Conservation (phyloP, 2,888 invertebrate species). For the Drosophila fungiperda region DNA sequence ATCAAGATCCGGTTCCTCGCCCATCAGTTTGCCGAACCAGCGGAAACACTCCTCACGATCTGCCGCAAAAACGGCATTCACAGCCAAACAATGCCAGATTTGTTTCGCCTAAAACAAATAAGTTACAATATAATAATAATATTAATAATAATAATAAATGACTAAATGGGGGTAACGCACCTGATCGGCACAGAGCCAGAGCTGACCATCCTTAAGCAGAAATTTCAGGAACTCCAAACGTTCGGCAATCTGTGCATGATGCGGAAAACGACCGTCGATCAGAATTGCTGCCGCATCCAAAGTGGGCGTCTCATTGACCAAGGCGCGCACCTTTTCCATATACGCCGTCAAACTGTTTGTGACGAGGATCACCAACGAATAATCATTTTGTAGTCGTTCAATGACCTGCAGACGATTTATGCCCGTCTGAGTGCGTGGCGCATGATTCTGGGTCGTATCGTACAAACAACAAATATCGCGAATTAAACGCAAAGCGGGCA, state of each 20-base stretch:
- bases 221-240: constrained; percentile 96
- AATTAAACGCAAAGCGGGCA: constrained; percentile 97
- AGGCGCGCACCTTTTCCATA: constrained; percentile 92
- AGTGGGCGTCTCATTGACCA: constrained; percentile 87
- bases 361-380: constrained; percentile 96
- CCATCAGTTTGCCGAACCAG: constrained; percentile 99
- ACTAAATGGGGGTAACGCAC: constrained; percentile 37
- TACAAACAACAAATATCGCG: constrained; percentile 97
- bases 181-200: constrained; percentile 98
- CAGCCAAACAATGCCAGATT: constrained; percentile 98
- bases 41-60: constrained; percentile 99
- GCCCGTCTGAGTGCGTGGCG: constrained; percentile 84
- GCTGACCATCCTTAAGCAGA: constrained; percentile 96
- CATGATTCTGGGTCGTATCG: constrained; percentile 88
- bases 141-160: constrained; percentile 14
- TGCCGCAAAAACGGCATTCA: constrained; percentile 95
- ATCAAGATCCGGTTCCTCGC: constrained; percentile 98
- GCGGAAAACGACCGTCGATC: constrained; percentile 96
- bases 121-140: constrained; percentile 6
- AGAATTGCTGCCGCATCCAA: constrained; percentile 89
- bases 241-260: constrained; percentile 96
- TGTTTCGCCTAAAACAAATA: constrained; percentile 89
- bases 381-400: constrained; percentile 95
- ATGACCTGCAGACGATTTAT: constrained; percentile 91
- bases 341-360: constrained; percentile 96